Base-by-base conservation (phyloP, 2,888 invertebrate species). In the Parnassius mnemosyne region DNA sequence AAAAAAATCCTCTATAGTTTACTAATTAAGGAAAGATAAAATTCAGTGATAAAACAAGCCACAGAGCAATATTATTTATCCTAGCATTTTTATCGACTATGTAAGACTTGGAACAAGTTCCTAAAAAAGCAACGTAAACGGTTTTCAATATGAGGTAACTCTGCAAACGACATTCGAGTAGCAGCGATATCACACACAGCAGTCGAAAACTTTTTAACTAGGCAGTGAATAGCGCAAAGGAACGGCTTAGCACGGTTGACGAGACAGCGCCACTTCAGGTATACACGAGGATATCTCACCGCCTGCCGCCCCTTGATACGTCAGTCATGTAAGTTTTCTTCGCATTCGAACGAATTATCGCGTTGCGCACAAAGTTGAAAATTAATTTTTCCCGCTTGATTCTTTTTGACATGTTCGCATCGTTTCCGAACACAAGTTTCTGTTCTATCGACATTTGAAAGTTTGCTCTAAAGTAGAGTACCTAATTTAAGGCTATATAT, bases 281-380 rank as follows among this genome's bases (percentile, higher is more conserved):
- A 79, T 79, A 80, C 79, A 76, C 72, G 71, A 71, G 77, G 73
- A 70, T 78, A 81, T 84, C 79, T 75, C 56, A 12, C 34, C 66
- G 80, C 77, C 85, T 85, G 87, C 78, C 75, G 68, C 71, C 71
- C 71, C 65, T 71, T 75, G 89, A 89, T 89, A 89, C 77, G 88
- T 89, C 89, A 87, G 81, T 88, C 88, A 85, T 83, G 74, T 76
- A 81, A 87, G 83, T 87, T 84, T 85, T 81, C 79, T 83, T 81
- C 73, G 59, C 73, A 72, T 74, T 20, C 54, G 55, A 60, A 70
- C 68, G 68, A 69, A 75, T 80, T 77, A 77, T 77, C 75, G 77
- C 76, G 71, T 74, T 66, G 68, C 68, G 61, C 61, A 63, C 65
- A 68, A 78, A 81, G 73, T 81, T 78, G 74, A 75, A 78, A 79